Percentiles rank a stretch among this genome's conserved stretches.
phyloP scores from a whole-genome alignment of 92 coral and sea anemone genomes.

The Siderastrea siderea region DNA sequence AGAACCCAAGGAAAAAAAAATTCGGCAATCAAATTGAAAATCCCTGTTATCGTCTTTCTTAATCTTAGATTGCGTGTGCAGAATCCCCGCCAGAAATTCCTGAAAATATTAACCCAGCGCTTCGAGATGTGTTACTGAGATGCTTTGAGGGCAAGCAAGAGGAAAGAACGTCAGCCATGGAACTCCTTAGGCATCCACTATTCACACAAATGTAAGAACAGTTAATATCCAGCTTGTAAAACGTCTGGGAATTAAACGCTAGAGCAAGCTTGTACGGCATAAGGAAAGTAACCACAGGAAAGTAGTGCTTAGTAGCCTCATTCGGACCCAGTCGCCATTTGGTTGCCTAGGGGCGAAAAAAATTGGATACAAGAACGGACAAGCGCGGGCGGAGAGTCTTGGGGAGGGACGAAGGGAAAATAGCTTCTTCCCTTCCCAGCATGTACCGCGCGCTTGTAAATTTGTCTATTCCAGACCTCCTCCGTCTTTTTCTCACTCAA shows the following conservation, averaged over 20 bases:
- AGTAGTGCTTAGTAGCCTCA: too few species aligned
- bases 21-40: not conserved
- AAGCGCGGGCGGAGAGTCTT: too few species aligned
- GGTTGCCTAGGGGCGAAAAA: too few species aligned
- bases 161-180: constrained; percentile 87
- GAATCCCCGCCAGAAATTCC: constrained; percentile 94
- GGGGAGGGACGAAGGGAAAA: too few species aligned
- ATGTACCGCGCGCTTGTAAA: too few species aligned
- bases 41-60: not conserved
- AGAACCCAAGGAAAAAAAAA: too few species aligned
- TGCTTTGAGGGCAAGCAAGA: constrained; percentile 90
- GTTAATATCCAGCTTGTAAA: not conserved
- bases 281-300: too few species aligned
- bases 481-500: too few species aligned
- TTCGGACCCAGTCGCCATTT: too few species aligned
- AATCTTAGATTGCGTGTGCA: constrained; percentile 92
- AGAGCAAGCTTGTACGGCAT: not conserved
- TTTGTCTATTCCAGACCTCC: too few species aligned
- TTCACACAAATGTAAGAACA: constrained; percentile 72
- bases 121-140: constrained; percentile 89
- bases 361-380: too few species aligned
- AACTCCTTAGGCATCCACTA: constrained; percentile 88
- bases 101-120: constrained; percentile 88
- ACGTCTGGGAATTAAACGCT: not conserved
- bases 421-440: too few species aligned